A percentile compares a stretch with the other conserved stretches of the same genome.
Conservation (phyloP, 2,888 invertebrate species). For the Sinhomidia bicolor region DNA sequence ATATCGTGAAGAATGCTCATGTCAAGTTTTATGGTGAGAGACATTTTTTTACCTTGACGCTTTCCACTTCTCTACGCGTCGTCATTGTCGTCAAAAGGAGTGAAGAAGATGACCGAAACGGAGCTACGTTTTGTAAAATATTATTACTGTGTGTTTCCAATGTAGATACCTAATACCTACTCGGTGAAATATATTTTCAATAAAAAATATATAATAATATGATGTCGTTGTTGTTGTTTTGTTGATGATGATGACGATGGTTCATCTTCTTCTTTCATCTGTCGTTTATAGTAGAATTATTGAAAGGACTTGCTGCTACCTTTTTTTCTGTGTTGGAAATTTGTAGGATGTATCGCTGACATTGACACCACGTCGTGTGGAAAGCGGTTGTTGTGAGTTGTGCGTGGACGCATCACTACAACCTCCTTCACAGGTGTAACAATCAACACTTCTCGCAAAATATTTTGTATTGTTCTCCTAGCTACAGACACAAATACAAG, state of each 20-base stretch:
- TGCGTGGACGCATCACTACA: not conserved
- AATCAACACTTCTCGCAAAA: conserved; percentile 35
- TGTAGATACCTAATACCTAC: no score
- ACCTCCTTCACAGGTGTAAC: conserved; percentile 28
- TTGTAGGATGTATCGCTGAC: not conserved
- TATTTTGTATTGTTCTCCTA: conserved; percentile 1
- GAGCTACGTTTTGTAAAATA: not conserved
- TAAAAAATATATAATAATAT: no score
- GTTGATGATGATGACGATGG: no score
- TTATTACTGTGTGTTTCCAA: not conserved
- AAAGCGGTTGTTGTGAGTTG: no score
- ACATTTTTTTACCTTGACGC: conserved; percentile 69
- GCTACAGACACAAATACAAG: conserved; percentile 15
- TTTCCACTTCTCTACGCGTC: conserved; percentile 59
- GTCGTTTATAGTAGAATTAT: conserved; percentile 12
- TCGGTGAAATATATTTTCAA: no score
- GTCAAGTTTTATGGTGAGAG: conserved; percentile 76
- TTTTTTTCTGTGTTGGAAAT: conserved; percentile 4
- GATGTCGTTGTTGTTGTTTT: no score
- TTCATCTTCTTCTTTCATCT: not conserved
- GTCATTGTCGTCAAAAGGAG: not conserved
- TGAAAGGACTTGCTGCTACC: conserved; percentile 9
- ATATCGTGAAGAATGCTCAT: conserved; percentile 72
- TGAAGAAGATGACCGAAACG: conserved; percentile 31
- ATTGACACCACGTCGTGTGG: not conserved